These are phyloP conservation scores for Acromyrmex heyeri DNA, from an alignment of 1,140 invertebrate genomes.

Conservation along the genomic window DNA sequence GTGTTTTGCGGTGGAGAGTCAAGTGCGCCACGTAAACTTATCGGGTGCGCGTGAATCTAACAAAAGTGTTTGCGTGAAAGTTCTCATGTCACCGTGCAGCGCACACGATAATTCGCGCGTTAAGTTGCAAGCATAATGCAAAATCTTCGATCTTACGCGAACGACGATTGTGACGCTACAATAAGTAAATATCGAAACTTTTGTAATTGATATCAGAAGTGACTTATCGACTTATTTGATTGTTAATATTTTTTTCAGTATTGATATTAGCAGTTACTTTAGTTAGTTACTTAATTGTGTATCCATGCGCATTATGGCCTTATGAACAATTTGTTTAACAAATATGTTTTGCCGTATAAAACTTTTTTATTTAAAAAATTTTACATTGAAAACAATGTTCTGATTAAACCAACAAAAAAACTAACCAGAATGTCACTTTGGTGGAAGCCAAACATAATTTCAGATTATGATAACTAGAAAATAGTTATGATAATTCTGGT, in stretches of 20 bases:
- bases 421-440: too few relatives aligned
- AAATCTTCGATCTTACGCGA: conserved; percentile 14
- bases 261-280: too few relatives aligned
- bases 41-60: conserved; percentile 58
- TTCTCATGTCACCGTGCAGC: conserved; percentile 34
- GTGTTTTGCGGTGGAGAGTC: conserved; percentile 35
- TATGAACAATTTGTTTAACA: too few relatives aligned
- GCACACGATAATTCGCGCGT: conserved; percentile 19
- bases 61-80: background rate
- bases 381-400: too few relatives aligned
- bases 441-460: too few relatives aligned
- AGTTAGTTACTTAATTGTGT: too few relatives aligned
- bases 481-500: too few relatives aligned
- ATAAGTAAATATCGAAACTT: background rate
- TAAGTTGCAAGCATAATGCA: conserved; percentile 26
- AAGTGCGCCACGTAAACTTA: conserved; percentile 49
- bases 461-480: too few relatives aligned
- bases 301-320: too few relatives aligned
- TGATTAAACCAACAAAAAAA: too few relatives aligned
- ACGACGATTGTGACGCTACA: background rate
- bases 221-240: conserved; percentile 1
- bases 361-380: background rate
- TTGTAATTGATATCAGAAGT: background rate
- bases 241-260: background rate
- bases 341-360: background rate